A percentile compares a stretch with the other conserved stretches of the same genome.
Evolutionary conservation across 2,888 invertebrate genomes (phyloP).

Genomic region (Pandemis corylana): DNA sequence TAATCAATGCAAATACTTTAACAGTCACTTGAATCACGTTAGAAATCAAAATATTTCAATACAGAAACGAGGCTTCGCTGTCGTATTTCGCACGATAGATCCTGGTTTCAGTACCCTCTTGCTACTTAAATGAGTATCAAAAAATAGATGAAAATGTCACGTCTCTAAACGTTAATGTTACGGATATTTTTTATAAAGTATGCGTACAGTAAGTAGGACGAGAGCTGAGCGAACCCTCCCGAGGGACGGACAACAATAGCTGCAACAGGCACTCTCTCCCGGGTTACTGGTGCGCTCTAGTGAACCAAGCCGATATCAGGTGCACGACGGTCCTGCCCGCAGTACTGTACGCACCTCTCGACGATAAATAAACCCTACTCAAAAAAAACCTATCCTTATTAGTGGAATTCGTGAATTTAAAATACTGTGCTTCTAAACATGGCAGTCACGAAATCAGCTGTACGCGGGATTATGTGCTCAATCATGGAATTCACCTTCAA

Average conservation of each 20-base stretch:
- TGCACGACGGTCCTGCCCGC: slow-evolving; percentile 58
- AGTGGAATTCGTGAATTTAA: slow-evolving; percentile 25
- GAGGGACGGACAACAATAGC: slow-evolving; percentile 81
- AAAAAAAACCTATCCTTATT: slow-evolving; percentile 18
- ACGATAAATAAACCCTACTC: slow-evolving; percentile 50
- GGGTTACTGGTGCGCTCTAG: slow-evolving; percentile 80
- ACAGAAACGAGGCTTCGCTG: not conserved
- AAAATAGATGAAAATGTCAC: slow-evolving; percentile 2
- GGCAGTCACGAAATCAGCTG: slow-evolving; percentile 77
- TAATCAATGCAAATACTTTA: slow-evolving; percentile 10
- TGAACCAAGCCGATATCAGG: slow-evolving; percentile 71
- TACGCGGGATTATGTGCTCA: slow-evolving; percentile 81
- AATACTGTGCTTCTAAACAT: slow-evolving; percentile 53
- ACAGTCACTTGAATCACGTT: not conserved
- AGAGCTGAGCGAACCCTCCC: slow-evolving; percentile 70
- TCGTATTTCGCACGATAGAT: not conserved
- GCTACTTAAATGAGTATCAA: not conserved
- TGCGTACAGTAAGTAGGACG: slow-evolving; percentile 66
- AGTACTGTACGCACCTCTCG: slow-evolving; percentile 67
- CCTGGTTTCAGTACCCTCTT: not conserved
- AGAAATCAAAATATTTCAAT: slow-evolving; percentile 9
- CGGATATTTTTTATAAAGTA: slow-evolving; percentile 50
- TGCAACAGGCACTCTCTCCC: slow-evolving; percentile 71
- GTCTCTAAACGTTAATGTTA: slow-evolving; percentile 9
- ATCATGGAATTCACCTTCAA: slow-evolving; percentile 82